Percentiles rank a stretch among this genome's conserved stretches.
phyloP scores from a whole-genome alignment of 2,888 invertebrate genomes.

The Molorchus minor region DNA sequence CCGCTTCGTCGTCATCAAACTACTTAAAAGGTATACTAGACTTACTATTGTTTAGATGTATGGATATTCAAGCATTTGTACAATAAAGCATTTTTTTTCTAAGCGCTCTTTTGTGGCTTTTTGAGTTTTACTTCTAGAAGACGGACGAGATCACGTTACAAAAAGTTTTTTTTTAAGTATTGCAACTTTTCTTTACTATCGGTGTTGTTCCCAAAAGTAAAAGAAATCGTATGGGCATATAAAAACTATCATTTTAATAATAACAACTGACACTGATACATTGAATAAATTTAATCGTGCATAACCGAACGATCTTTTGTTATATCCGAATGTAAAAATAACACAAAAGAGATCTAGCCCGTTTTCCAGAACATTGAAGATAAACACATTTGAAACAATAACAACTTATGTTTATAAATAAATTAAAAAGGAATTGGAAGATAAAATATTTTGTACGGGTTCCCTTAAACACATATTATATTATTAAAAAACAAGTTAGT shows the following conservation, averaged over 20 bases:
- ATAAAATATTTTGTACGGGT: constrained; percentile 39
- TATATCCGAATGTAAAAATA: constrained; percentile 19
- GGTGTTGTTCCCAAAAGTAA: too few species aligned
- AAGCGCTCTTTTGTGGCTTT: constrained; percentile 34
- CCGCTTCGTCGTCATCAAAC: constrained; percentile 1
- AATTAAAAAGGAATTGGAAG: constrained; percentile 39
- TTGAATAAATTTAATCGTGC: too few species aligned
- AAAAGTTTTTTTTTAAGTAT: too few species aligned
- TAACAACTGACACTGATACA: too few species aligned
- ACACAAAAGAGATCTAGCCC: constrained; percentile 27
- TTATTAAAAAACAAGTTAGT: constrained; percentile 25
- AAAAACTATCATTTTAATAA: too few species aligned
- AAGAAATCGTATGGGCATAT: too few species aligned
- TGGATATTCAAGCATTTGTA: constrained; percentile 36
- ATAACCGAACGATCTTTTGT: too few species aligned
- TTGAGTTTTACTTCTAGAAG: constrained; percentile 31
- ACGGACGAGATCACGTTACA: constrained; percentile 26
- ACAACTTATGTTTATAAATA: constrained; percentile 42
- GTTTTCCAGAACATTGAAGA: constrained; percentile 34
- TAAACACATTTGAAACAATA: constrained; percentile 41
- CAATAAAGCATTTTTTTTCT: constrained; percentile 36
- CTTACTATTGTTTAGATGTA: constrained; percentile 29
- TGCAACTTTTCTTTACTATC: too few species aligned
- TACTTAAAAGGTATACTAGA: constrained; percentile 12
- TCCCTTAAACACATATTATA: constrained; percentile 24